Base-by-base conservation (phyloP, 2,888 invertebrate species). In the Euzophera pinguis region DNA sequence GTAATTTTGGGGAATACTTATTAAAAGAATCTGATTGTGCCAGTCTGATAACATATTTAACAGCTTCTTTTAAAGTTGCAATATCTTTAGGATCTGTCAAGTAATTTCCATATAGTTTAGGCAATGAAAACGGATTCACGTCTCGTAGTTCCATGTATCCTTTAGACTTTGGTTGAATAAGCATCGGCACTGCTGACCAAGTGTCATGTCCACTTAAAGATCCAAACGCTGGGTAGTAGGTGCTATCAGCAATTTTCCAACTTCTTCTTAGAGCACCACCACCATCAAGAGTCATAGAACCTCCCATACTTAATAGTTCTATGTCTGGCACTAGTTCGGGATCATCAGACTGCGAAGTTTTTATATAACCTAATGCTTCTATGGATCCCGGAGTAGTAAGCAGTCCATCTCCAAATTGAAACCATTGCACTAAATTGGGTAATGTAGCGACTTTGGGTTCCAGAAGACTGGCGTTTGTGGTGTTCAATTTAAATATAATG, bases 81-180 rank as follows among this genome's bases (percentile, higher is more conserved):
- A 93, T 73, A 64, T 96, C 91, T 53, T 91, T 87, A 10, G 92
- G 91, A 69, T 96, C 92, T 0, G 92, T 90, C 54, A 97, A 92
- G 71, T 97, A 97, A 64, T 97, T 95, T 0, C 96, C 94, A 65
- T 95, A 93, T 53, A 98, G 91, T 55, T 93, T 90, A 0, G 98
- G 97, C 67, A 93, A 92, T 1, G 94, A 93, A 50, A 92, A 91
- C 0, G 97, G 96, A 81, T 96, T 92, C n/a, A 91, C 92, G 32
- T 94, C 94, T 62, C 92, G 92, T 0, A 98, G 89, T 71, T 91
- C 92, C 0, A 97, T 71, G 7, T 91, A 91, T 0, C 97, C 96
- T 54, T 91, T 90, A 4, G 96, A 96, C 73, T 92, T 92, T 0
- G 97, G 96, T 63, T 94, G 92, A 50, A 95, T 91, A 12, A 96